Percentiles rank a stretch among this genome's conserved stretches.
phyloP scores from a whole-genome alignment of 2,888 invertebrate genomes.

The Eretmocerus hayati region DNA sequence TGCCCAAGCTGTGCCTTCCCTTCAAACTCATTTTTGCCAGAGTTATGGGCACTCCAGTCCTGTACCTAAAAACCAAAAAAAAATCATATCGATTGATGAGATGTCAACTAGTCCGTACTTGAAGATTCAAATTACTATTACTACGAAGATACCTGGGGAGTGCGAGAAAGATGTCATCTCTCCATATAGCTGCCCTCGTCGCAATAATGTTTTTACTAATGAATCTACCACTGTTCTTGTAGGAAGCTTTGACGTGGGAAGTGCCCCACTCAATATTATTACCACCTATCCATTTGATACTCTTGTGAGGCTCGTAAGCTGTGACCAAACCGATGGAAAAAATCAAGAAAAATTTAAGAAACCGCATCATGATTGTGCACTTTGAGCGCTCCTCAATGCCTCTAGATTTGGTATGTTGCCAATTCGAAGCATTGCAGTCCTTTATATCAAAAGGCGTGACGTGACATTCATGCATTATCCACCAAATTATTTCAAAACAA shows the following conservation, averaged over 20 bases:
- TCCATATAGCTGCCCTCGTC: slow-evolving; percentile 55
- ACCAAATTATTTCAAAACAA: no score
- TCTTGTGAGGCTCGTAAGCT: background rate
- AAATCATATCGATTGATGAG: background rate
- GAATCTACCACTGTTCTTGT: slow-evolving; percentile 53
- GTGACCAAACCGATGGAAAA: background rate
- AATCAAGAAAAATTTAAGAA: background rate
- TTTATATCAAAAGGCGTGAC: no score
- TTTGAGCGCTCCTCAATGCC: no score
- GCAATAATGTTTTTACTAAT: slow-evolving; percentile 56
- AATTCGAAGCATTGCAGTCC: no score
- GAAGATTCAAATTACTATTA: no score
- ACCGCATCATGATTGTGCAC: no score
- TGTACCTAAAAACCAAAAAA: slow-evolving; percentile 44
- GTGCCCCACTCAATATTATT: slow-evolving; percentile 53
- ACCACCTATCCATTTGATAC: slow-evolving; percentile 41
- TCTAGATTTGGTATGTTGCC: no score
- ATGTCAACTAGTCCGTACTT: background rate
- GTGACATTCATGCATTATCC: no score
- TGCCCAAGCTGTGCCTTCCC: slow-evolving; percentile 49
- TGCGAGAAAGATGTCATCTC: slow-evolving; percentile 54
- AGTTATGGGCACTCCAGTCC: slow-evolving; percentile 56
- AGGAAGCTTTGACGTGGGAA: slow-evolving; percentile 53
- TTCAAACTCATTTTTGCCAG: slow-evolving; percentile 54
- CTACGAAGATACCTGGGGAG: slow-evolving; percentile 49